Percentiles rank a stretch among this genome's conserved stretches.
These are phyloP conservation scores for Geococcyx californianus DNA, from an alignment of 2,113 vertebrate genomes.

Conservation along the genomic window DNA sequence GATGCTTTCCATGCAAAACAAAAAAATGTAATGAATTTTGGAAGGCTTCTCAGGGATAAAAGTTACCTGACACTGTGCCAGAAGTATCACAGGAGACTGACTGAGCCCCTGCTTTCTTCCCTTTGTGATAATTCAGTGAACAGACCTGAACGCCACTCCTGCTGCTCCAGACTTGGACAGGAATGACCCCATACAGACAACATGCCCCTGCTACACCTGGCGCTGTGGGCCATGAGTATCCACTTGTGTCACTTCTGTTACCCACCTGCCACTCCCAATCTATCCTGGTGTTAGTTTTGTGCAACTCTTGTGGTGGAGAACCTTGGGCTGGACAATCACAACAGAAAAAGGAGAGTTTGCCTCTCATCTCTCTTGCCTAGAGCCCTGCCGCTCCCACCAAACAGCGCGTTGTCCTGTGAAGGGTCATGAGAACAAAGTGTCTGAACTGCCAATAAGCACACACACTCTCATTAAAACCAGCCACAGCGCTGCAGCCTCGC, in stretches of 20 bases:
- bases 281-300: not conserved
- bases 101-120: not conserved
- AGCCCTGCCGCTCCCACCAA: not conserved
- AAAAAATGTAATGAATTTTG: not conserved
- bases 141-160: not conserved
- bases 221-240: not conserved
- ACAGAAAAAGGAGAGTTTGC: not conserved
- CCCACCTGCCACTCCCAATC: not conserved
- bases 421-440: not conserved
- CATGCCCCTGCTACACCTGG: not conserved
- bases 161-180: not conserved
- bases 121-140: not conserved
- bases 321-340: not conserved
- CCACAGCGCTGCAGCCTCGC: not conserved
- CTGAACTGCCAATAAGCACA: not conserved
- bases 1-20: not conserved
- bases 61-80: not conserved
- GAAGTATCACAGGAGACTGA: not conserved
- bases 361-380: not conserved
- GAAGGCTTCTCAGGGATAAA: not conserved
- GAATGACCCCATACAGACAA: not conserved
- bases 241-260: not conserved
- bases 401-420: not conserved
- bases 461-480: not conserved
- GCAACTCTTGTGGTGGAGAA: not conserved